A percentile compares a stretch with the other conserved stretches of the same genome.
phyloP scores from a whole-genome alignment of 1,140 invertebrate genomes.

The Sinella curviseta region DNA sequence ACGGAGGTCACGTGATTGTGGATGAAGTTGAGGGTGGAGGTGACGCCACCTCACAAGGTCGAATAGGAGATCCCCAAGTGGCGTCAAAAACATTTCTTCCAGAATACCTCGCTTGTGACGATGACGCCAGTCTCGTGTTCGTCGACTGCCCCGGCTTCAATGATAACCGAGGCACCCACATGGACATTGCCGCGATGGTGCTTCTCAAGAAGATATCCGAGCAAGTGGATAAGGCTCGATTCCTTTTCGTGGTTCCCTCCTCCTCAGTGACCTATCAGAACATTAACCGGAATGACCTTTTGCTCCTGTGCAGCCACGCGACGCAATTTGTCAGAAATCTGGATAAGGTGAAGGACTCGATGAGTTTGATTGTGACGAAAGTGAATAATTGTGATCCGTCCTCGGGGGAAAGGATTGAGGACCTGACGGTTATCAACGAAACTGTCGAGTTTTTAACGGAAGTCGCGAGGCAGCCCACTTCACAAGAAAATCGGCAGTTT shows the following conservation, averaged over 20 bases:
- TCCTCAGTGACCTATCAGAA: neutral
- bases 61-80: neutral
- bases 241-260: neutral
- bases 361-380: neutral
- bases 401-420: neutral
- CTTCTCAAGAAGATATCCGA: neutral
- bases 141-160: constrained; percentile 2
- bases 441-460: neutral
- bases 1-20: neutral
- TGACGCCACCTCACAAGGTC: neutral
- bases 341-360: neutral
- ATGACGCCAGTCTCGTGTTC: neutral
- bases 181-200: neutral
- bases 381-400: neutral
- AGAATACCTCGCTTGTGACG: neutral
- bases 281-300: neutral
- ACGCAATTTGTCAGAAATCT: neutral
- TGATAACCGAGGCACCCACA: neutral
- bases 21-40: neutral
- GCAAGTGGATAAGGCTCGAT: neutral
- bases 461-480: neutral
- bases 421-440: neutral
- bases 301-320: neutral
- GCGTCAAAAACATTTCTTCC: neutral
- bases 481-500: neutral